phyloP scores from a whole-genome alignment of 2,113 vertebrate species.

The Syngnathus scovelli region DNA sequence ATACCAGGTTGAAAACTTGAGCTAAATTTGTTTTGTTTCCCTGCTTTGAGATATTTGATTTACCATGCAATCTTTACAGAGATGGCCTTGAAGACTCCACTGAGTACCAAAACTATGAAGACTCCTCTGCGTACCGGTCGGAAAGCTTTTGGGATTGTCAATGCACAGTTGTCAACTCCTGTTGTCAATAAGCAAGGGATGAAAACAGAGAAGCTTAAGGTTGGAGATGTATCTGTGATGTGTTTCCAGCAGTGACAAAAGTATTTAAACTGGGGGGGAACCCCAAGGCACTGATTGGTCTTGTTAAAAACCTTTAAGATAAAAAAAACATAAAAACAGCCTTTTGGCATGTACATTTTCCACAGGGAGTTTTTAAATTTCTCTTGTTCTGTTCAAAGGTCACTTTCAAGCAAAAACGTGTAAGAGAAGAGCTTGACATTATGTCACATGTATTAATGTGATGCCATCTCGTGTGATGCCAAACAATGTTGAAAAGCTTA shows the following conservation, averaged over 20 bases:
- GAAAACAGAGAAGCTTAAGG: slow-evolving; percentile 44
- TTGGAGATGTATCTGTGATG: slow-evolving; percentile 8
- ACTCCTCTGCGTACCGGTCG: slow-evolving; percentile 46
- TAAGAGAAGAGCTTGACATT: too few relatives aligned
- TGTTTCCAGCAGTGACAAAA: background rate
- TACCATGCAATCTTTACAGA: slow-evolving; percentile 20
- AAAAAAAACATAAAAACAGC: too few relatives aligned
- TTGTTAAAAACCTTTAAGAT: too few relatives aligned
- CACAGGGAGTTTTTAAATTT: too few relatives aligned
- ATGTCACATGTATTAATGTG: too few relatives aligned
- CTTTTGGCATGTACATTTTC: too few relatives aligned
- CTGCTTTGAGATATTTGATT: background rate
- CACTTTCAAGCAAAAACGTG: too few relatives aligned
- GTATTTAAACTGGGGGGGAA: background rate
- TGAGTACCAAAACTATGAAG: slow-evolving; percentile 28
- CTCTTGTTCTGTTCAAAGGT: too few relatives aligned
- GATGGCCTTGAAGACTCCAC: slow-evolving; percentile 36
- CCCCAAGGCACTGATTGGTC: too few relatives aligned
- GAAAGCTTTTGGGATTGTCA: slow-evolving; percentile 53
- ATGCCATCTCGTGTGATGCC: too few relatives aligned
- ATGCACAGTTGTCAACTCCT: slow-evolving; percentile 40
- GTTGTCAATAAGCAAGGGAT: slow-evolving; percentile 33
- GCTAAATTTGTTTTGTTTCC: background rate
- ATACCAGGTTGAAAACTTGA: background rate
- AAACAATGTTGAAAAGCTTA: too few relatives aligned